Conservation (phyloP, 2,113 vertebrate genomes). For the Oceanites oceanicus region DNA sequence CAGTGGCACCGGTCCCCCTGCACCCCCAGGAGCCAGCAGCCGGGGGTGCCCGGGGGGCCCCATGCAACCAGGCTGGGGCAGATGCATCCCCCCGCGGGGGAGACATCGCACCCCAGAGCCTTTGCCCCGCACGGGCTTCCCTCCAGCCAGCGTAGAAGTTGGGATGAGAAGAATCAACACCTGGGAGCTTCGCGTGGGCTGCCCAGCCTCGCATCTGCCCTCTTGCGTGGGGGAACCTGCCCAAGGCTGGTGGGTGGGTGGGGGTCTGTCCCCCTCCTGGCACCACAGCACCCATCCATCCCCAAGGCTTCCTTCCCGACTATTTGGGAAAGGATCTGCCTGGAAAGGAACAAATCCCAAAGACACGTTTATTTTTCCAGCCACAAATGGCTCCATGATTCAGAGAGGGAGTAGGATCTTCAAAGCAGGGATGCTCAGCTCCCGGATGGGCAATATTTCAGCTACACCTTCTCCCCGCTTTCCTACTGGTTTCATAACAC, state of each 20-base stretch:
- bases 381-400: neutral
- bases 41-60: neutral
- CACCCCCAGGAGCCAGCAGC: neutral
- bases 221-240: neutral
- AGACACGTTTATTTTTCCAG: neutral
- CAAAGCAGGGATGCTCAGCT: neutral
- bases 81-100: fast-evolving
- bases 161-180: neutral
- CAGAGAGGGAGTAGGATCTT: neutral
- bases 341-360: neutral
- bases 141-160: neutral
- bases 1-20: fast-evolving
- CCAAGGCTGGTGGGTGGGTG: fast-evolving
- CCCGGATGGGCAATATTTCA: neutral
- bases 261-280: neutral
- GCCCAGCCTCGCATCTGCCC: neutral
- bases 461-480: neutral
- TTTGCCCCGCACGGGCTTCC: neutral
- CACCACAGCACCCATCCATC: neutral
- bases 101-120: neutral
- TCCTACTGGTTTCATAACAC: conserved; percentile 1
- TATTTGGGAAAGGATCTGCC: neutral
- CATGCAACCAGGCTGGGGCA: neutral
- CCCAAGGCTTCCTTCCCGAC: neutral
- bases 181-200: neutral